Evolutionary conservation across 2,888 invertebrate genomes (phyloP), one percentile per base, ranked within the genome.

Genomic region (Pristionchus maxplancki): DNA sequence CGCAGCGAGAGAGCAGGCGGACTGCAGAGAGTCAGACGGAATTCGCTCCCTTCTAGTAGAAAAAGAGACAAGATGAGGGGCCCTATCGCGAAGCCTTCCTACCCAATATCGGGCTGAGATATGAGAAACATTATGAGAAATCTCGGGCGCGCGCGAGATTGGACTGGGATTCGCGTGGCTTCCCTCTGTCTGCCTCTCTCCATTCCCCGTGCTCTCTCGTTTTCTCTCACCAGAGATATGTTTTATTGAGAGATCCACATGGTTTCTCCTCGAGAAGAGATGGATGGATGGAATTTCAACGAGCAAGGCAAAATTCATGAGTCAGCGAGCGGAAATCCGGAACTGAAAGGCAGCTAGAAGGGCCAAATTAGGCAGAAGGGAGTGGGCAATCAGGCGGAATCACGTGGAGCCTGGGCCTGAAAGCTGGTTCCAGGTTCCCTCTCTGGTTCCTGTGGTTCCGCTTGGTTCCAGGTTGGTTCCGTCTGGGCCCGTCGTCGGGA

Each of bases 111-210:
- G 8, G 31, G 40, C 24, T 13, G 71, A 74, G 71, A 74, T 40
- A 78, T 78, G 44, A 44, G 78, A 78, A 78, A 78, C 44, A 44
- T 78, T 44, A 78, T 78, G 78, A 40, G 78, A 78, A 78, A 44
- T 15, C 78, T 15, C 44, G 40, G 2, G 28, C 11, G 28, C 13
- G 28, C 34, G 28, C 9, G 44, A 28, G 78, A 78, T 78, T 78
- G 44, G 28, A 28, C 74, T 9, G 67, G 31, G 67, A 67, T 67
- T 34, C 34, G 34, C 34, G 34, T 34, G 31, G 74, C 37, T 31
- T 31, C 40, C 64, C 31, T 67, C 1, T 13, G 31, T 67, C 34
- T 67, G 28, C 1, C 17, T 67, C 64, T 67, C 64, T 34, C 6
- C 6, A 1, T 67, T 31, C 31, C 3, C 8, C 64, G 17, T 67